Evolutionary conservation across 1,140 invertebrate genomes (phyloP), one percentile per base, ranked within the genome.

Genomic region (Ooceraea biroi): DNA sequence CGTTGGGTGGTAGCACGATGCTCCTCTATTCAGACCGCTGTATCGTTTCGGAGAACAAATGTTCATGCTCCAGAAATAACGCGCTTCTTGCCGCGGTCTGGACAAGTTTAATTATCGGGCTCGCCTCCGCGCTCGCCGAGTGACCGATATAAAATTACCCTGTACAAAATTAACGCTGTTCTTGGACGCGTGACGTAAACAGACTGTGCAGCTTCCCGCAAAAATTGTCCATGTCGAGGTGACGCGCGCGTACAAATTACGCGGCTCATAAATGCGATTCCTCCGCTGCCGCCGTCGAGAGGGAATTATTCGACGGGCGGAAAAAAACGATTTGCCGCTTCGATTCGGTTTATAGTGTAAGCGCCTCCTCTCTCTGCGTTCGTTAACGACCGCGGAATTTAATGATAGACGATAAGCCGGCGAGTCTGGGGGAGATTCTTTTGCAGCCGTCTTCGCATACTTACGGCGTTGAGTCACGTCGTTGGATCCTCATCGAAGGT

Each of bases 391-490:
- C 55, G 12, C n/a, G 82, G 86, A 84, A 87, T 88, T 87, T 80
- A 87, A 84, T 87, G 86, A 88, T 87, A 87, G 83, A 84, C 83
- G 86, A 87, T 84, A 87, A 87, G 58, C 36, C 73, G 17, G 7
- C 19, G 46, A 58, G 57, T 63, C 58, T 5, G 82, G 69, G 55
- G 82, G 57, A 84, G 77, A 87, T 57, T 52, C 44, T 71, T 80
- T 86, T 48, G 52, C 61, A 61, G 65, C 48, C 76, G 82, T 71
- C 80, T 73, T 66, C 25, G 86, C 71, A 77, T 80, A 83, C 83
- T 80, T 87, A 87, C 69, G 36, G 55, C 44, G 85, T 88, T 88
- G 86, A 88, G 85, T 88, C 86, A 88, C 73, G 68, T 87, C 74
- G 71, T 68, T 55, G 82, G 83, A 84, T 68, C 60, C 65, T 77